A percentile compares a stretch with the other conserved stretches of the same genome.
These are phyloP conservation scores for Brachionus calyciflorus DNA, from an alignment of 1,140 invertebrate genomes.

Conservation along the genomic window DNA sequence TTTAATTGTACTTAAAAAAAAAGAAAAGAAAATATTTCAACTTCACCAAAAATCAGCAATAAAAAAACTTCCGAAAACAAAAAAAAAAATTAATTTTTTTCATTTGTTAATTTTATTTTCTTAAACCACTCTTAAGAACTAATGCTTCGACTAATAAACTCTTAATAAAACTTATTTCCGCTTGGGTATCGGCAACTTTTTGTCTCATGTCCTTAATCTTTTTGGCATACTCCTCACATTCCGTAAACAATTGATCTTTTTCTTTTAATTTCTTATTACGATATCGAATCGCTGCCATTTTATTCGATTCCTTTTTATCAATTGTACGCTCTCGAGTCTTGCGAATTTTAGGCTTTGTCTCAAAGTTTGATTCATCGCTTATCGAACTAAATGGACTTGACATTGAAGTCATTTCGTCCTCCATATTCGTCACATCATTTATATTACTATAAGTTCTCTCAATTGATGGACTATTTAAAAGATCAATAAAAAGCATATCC, in stretches of 20 bases:
- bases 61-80: not conserved
- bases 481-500: not conserved
- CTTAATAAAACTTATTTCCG: conserved; percentile 43
- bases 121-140: conserved; percentile 13
- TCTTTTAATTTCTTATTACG: conserved; percentile 34
- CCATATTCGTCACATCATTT: not conserved
- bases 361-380: conserved; percentile 2
- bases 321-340: not conserved
- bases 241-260: conserved; percentile 32
- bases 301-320: conserved; percentile 45
- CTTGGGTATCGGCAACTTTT: not conserved
- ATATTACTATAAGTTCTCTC: not conserved
- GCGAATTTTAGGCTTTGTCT: not conserved
- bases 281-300: conserved; percentile 19
- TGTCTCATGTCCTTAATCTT: conserved; percentile 29
- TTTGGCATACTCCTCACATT: conserved; percentile 27
- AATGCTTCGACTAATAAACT: conserved; percentile 40
- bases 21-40: no score
- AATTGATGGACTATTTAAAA: conserved; percentile 28
- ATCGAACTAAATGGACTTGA: not conserved
- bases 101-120: not conserved
- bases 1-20: no score
- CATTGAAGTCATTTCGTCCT: not conserved
- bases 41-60: not conserved
- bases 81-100: conserved; percentile 8